Base-by-base conservation (phyloP, 1,140 invertebrate genomes). In the Drosophila kepulauana region DNA sequence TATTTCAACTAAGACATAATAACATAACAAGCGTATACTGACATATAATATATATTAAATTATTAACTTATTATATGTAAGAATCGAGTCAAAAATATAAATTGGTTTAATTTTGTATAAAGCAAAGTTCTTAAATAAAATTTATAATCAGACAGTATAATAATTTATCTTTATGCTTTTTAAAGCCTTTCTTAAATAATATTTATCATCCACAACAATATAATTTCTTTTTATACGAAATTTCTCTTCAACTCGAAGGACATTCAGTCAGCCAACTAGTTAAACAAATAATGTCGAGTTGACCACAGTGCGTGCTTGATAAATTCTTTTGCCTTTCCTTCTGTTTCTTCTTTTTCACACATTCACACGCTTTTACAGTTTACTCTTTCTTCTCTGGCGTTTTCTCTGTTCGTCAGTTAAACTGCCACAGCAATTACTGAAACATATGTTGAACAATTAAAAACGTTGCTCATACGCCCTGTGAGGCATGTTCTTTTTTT, bases 371-470 rank as follows among this genome's bases (percentile, higher is more conserved):
- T 65, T 16, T 45, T 3, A 5, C 20, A 38, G 43, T 45, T 43
- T 57, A 38, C 8, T 7, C 7, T 59, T 15, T 48, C 56, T 33
- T 41, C 52, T 33, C 25, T 11, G 13, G 11, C 33, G 20, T 3
- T 15, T 68, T 62, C 41, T 49, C 38, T 28, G 11, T 57, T 38
- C 63, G 25, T 35, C 49, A 63, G 63, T 62, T 77, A 79, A 88
- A 71, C 80, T 82, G 73, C 54, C 48, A 52, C 57, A 79, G 69
- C 84, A 88, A 87, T 88, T 87, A 82, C 79, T 67, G 45, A 49
- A 75, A 75, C 84, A 80, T 88, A 87, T 87, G 84, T 81, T 68
- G 28, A 66, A 64, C 84, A 87, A 87, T 87, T 87, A 88, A 80
- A 81, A 87, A 75, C 58, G 74, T 87, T 87, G 70, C 84, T 71